Evolutionary conservation across 2,797 vertebrate species (phyloP).

Genomic region (Caiman crocodilus): DNA sequence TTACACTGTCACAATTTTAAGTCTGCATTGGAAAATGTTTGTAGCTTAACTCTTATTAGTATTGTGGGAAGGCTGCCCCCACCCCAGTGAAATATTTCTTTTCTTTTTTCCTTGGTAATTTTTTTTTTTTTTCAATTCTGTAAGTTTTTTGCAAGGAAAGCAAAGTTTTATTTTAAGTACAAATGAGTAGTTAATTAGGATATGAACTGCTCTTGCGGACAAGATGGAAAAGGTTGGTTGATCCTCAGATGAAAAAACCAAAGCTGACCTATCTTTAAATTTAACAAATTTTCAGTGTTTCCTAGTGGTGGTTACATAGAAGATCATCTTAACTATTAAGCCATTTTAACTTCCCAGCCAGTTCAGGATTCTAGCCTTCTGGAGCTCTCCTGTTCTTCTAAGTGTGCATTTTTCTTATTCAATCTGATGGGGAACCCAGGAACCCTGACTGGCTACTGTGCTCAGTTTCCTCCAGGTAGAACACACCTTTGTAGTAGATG

Average conservation of each 20-base stretch:
- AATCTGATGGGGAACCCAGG: conserved; percentile 59
- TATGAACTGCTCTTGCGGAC: conserved; percentile 77
- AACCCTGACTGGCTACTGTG: conserved; percentile 45
- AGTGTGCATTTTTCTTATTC: conserved; percentile 7
- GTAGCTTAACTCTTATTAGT: neutral
- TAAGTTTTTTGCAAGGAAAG: conserved; percentile 11
- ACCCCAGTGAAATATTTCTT: neutral
- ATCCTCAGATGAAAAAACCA: conserved; percentile 61
- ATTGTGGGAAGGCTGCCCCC: neutral
- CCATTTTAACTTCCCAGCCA: conserved; percentile 54
- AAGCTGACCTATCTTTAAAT: conserved; percentile 64
- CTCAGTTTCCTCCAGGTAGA: conserved; percentile 44
- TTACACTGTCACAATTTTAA: neutral
- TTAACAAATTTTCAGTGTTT: conserved; percentile 68
- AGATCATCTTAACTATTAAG: conserved; percentile 33
- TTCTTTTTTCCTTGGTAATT: neutral
- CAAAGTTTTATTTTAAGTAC: neutral
- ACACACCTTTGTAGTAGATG: neutral
- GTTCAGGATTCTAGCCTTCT: conserved; percentile 57
- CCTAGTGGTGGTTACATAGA: conserved; percentile 52
- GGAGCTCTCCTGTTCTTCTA: conserved; percentile 15
- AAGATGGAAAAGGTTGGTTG: neutral
- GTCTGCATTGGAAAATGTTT: conserved; percentile 28
- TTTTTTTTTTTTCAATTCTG: conserved; percentile 11
- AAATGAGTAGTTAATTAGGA: conserved; percentile 11